These are phyloP conservation scores for Percina caprodes DNA, from an alignment of 2,113 vertebrate genomes.

Conservation along the genomic window DNA sequence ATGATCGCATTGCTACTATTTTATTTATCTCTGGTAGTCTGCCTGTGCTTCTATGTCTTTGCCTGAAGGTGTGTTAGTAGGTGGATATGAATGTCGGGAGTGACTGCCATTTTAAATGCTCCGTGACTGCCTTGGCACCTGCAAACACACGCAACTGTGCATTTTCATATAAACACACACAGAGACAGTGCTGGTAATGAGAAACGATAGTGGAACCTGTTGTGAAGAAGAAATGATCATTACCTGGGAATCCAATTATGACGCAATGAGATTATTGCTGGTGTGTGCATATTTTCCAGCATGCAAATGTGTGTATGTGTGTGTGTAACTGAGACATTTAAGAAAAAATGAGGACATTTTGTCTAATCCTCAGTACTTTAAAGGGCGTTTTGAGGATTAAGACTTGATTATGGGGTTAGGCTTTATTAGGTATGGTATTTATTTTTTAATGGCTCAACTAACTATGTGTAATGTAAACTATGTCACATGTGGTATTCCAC, in stretches of 20 bases:
- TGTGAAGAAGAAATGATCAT: constrained; percentile 30
- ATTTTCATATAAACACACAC: constrained; percentile 13
- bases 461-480: too few species aligned
- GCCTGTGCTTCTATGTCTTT: not conserved
- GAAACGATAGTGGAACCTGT: constrained; percentile 10
- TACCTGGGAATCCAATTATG: constrained; percentile 21
- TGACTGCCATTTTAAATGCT: constrained; percentile 34
- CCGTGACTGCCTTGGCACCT: not conserved
- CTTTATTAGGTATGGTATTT: too few species aligned
- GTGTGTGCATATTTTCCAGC: not conserved
- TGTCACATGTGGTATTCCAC: too few species aligned
- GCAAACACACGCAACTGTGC: constrained; percentile 6
- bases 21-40: constrained; percentile 42
- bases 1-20: constrained; percentile 29
- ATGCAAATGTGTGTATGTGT: not conserved
- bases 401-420: not conserved
- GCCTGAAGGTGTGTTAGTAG: constrained; percentile 14
- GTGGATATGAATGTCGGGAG: not conserved
- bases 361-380: not conserved
- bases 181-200: not conserved
- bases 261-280: not conserved
- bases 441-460: too few species aligned
- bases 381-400: not conserved
- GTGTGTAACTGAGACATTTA: not conserved
- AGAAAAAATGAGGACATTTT: not conserved